Conservation (phyloP, 2,888 invertebrate genomes). For the Griposia aprilina region DNA sequence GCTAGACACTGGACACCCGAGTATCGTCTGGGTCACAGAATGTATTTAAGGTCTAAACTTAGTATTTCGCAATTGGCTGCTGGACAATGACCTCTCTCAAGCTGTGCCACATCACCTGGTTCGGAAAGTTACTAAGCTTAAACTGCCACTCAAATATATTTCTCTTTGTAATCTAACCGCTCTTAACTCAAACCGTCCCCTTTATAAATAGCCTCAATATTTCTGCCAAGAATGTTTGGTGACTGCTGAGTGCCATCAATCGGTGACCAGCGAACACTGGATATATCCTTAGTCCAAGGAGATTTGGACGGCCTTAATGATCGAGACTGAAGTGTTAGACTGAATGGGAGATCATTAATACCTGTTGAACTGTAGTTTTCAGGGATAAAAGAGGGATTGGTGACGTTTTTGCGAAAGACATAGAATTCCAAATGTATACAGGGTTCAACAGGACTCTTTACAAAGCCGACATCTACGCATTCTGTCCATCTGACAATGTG, state of each 20-base stretch:
- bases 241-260: conserved; percentile 64
- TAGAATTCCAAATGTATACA: neutral
- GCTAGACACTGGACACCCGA: neutral
- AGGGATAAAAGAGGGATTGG: conserved; percentile 2
- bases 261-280: conserved; percentile 54
- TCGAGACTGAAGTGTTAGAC: conserved; percentile 37
- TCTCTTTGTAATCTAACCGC: neutral
- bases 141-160: neutral
- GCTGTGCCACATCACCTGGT: neutral
- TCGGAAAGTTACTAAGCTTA: neutral
- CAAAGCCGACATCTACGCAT: too few relatives aligned
- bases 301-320: conserved; percentile 62
- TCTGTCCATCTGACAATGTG: too few relatives aligned
- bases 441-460: too few relatives aligned
- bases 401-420: neutral
- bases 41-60: neutral
- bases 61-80: neutral
- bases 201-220: conserved; percentile 66
- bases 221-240: conserved; percentile 59
- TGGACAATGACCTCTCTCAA: neutral
- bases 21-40: neutral
- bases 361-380: conserved; percentile 27
- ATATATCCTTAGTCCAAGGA: conserved; percentile 51
- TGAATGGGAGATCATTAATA: conserved; percentile 59
- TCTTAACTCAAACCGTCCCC: conserved; percentile 28